Conservation (phyloP, 2,113 vertebrate genomes). For the Vimba vimba region DNA sequence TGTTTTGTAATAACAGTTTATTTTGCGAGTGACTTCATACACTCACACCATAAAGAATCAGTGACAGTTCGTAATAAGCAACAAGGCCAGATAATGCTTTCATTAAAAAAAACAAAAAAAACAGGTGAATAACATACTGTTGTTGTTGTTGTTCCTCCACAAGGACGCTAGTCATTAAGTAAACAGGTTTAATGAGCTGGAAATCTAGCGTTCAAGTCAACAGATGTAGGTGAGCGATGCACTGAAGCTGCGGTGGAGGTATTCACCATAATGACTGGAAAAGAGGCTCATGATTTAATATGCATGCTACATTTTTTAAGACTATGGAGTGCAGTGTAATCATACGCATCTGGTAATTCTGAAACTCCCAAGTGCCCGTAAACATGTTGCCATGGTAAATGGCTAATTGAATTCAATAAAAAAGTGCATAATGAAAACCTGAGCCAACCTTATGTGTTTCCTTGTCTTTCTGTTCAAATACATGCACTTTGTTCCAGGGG, state of each 20-base stretch:
- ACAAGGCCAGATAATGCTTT: slow-evolving; percentile 58
- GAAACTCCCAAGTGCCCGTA: background rate
- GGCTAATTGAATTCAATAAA: slow-evolving; percentile 17
- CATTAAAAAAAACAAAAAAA: slow-evolving; percentile 48
- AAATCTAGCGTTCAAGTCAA: slow-evolving; percentile 34
- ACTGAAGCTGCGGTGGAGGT: slow-evolving; percentile 2
- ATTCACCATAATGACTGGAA: background rate
- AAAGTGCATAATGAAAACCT: slow-evolving; percentile 11
- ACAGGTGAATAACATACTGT: slow-evolving; percentile 40
- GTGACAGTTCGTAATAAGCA: slow-evolving; percentile 49
- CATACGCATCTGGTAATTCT: background rate
- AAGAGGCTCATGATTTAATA: slow-evolving; percentile 26
- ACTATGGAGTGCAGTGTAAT: slow-evolving; percentile 23
- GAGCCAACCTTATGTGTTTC: background rate
- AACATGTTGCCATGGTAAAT: slow-evolving; percentile 20
- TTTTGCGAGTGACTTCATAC: slow-evolving; percentile 65
- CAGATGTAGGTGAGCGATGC: slow-evolving; percentile 27
- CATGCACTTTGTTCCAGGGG: background rate
- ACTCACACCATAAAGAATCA: slow-evolving; percentile 11
- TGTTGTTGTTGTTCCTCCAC: slow-evolving; percentile 20
- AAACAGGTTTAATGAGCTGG: slow-evolving; percentile 37
- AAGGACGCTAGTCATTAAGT: slow-evolving; percentile 60
- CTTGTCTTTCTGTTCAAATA: background rate
- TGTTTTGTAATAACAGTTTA: slow-evolving; percentile 60
- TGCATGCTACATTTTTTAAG: background rate